phyloP scores from a whole-genome alignment of 2,113 vertebrate species.

The Poicephalus meyeri region DNA sequence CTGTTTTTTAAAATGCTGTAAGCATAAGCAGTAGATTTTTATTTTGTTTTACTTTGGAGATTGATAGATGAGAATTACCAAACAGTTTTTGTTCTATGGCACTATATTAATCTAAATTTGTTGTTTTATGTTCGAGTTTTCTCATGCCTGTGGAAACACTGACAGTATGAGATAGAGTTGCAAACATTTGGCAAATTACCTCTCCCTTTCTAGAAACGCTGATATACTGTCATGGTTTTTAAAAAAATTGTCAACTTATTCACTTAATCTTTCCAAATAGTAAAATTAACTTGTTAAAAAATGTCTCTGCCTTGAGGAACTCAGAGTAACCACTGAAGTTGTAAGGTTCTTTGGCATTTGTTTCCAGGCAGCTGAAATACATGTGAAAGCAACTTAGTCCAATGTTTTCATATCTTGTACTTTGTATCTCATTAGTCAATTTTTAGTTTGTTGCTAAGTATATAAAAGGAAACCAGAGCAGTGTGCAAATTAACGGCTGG shows the following conservation, averaged over 20 bases:
- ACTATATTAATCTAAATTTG: neutral
- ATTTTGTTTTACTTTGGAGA: neutral
- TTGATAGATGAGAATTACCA: neutral
- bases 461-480: neutral
- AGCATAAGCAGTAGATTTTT: neutral
- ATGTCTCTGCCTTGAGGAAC: neutral
- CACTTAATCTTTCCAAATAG: neutral
- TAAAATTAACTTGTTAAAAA: neutral
- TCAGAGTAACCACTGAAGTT: neutral
- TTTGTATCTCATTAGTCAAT: neutral
- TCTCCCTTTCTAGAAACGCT: neutral
- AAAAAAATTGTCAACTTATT: neutral
- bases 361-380: neutral
- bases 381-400: neutral
- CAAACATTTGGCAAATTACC: neutral
- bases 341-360: neutral
- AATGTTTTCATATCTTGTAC: neutral
- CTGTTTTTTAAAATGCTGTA: neutral
- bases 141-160: neutral
- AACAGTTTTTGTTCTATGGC: neutral
- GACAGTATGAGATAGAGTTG: neutral
- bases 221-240: neutral
- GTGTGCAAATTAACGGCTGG: neutral
- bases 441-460: neutral
- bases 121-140: neutral